These are phyloP conservation scores for Rhopalosiphum maidis DNA, from an alignment of 1,140 invertebrate genomes.

Conservation along the genomic window DNA sequence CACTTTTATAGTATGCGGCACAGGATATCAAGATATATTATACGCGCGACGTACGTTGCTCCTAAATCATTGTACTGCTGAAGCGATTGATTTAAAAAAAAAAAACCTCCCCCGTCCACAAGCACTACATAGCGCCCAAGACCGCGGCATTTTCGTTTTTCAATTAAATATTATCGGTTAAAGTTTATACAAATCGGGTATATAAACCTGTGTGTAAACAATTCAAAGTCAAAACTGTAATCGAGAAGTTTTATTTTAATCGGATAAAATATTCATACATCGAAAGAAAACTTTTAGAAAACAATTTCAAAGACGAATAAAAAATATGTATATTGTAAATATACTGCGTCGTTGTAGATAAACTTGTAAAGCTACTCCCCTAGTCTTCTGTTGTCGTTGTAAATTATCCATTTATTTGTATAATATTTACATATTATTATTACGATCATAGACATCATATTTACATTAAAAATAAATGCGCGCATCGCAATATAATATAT, in stretches of 20 bases:
- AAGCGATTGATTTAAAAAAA: not conserved
- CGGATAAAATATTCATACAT: not conserved
- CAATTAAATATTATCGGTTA: not conserved
- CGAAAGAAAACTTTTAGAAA: not conserved
- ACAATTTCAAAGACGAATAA: not conserved
- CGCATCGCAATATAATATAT: too few species aligned
- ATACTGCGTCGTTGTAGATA: not conserved
- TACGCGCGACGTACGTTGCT: not conserved
- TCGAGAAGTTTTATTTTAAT: not conserved
- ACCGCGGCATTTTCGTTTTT: not conserved
- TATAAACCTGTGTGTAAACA: not conserved
- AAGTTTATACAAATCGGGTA: not conserved
- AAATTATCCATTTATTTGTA: not conserved
- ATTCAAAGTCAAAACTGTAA: not conserved
- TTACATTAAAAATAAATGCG: not conserved
- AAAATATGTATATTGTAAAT: not conserved
- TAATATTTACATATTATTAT: not conserved
- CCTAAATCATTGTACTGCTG: not conserved
- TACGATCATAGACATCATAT: not conserved
- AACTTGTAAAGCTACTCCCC: not conserved
- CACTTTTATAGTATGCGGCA: not conserved
- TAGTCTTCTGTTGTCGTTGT: not conserved
- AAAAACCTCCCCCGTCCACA: too few species aligned
- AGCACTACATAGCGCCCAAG: too few species aligned
- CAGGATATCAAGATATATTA: not conserved